Evolutionary conservation across 2,113 vertebrate species (phyloP), one percentile per base, ranked within the genome.

Genomic region (Naja naja): DNA sequence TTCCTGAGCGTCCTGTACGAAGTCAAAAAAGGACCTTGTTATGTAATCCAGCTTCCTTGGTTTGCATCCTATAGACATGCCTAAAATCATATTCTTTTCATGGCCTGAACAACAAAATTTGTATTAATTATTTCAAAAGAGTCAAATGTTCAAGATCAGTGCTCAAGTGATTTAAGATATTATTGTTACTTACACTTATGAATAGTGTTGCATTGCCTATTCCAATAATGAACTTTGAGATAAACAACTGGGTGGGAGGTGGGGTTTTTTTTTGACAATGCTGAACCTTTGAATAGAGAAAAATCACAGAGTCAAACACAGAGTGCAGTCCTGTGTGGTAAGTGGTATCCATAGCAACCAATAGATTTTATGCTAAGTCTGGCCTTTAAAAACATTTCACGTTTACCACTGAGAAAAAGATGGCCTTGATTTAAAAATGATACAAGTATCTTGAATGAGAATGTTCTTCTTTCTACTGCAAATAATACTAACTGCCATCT

Each of bases 351-450:
- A 98, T 98, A 96, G 98, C 97, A 98, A 98, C 98, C 97, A 97
- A 98, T 98, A 97, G 98, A 98, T 98, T 98, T 98, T 98, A 98
- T 98, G 98, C 97, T 98, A 98, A 98, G 97, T 98, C 97, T 98
- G 97, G 97, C 98, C 98, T 98, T 98, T 98, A 98, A 98, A 98
- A 98, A 98, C 98, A 98, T 98, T 98, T 98, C 98, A 98, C 97
- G 98, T 98, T 98, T 98, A 97, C 97, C 97, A 97, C 97, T 92
- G 95, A 98, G 97, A 98, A 98, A 98, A 97, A 98, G 98, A 98
- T 98, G 98, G 97, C 97, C 98, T 98, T 98, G 98, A 98, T 98
- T 98, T 98, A 97, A 98, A 98, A 98, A 98, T 97, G 97, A 98
- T 98, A 98, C 97, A 97, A 98, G 97, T 97, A 97, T 96, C 95